Percentiles rank a stretch among this genome's conserved stretches.
These are phyloP conservation scores for Trinorchestia longiramus DNA, from an alignment of 1,140 invertebrate genomes.

Conservation along the genomic window DNA sequence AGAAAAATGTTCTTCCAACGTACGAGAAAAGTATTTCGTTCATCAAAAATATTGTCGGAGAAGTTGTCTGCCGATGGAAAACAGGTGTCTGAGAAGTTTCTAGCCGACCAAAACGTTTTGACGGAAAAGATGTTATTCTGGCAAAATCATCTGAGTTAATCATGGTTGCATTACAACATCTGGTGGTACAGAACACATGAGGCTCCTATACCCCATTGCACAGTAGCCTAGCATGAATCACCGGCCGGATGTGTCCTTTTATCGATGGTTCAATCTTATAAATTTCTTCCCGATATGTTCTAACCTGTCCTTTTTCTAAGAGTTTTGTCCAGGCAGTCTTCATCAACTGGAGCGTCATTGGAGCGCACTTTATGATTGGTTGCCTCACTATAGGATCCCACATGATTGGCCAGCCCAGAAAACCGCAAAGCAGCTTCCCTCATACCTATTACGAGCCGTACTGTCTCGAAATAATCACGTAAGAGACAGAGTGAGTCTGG, in stretches of 20 bases:
- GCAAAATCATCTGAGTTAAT: neutral
- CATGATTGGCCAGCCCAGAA: neutral
- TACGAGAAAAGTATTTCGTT: neutral
- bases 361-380: neutral
- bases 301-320: neutral
- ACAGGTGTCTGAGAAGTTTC: neutral
- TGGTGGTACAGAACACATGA: neutral
- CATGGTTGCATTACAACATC: neutral
- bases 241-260: neutral
- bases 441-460: neutral
- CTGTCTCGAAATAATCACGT: neutral
- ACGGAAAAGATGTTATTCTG: neutral
- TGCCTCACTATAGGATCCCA: neutral
- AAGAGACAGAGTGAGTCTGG: neutral
- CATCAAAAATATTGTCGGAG: neutral
- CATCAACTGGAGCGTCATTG: neutral
- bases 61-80: neutral
- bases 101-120: neutral
- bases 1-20: neutral
- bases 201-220: neutral
- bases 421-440: neutral
- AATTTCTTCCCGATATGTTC: neutral
- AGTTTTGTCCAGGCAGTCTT: neutral
- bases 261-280: neutral
- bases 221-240: neutral